phyloP scores from a whole-genome alignment of 2,797 vertebrate species.

The Alosa sapidissima region DNA sequence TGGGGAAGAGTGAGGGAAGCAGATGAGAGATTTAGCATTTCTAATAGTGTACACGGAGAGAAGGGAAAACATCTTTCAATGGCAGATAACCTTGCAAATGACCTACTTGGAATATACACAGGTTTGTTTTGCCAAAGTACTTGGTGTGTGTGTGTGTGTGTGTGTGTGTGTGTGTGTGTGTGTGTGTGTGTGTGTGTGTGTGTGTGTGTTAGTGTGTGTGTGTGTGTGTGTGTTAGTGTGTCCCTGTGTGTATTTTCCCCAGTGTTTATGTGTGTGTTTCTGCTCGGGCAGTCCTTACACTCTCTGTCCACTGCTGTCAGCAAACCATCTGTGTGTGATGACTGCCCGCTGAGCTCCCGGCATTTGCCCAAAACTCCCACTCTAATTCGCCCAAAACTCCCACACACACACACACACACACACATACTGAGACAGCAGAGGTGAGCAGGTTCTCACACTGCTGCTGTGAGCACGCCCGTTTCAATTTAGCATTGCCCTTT shows the following conservation, averaged over 20 bases:
- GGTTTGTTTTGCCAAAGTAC: neutral
- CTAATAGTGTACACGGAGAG: neutral
- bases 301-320: conserved; percentile 31
- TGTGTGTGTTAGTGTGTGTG: neutral
- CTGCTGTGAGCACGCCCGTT: neutral
- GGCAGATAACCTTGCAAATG: conserved; percentile 24
- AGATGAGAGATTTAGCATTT: conserved; percentile 3
- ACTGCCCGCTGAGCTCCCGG: conserved; percentile 40
- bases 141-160: neutral
- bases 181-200: no score
- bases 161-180: no score
- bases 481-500: conserved; percentile 18
- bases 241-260: neutral
- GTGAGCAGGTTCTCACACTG: neutral
- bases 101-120: conserved; percentile 21
- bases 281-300: neutral
- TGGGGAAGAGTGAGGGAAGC: neutral
- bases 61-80: neutral
- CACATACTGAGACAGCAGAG: neutral
- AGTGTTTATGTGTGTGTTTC: neutral
- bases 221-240: conserved; percentile 6
- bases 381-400: conserved; percentile 38
- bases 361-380: conserved; percentile 41
- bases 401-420: neutral
- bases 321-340: conserved; percentile 43